These are phyloP conservation scores for Mus minutoides DNA, from an alignment of 2,797 vertebrate species.

Conservation along the genomic window DNA sequence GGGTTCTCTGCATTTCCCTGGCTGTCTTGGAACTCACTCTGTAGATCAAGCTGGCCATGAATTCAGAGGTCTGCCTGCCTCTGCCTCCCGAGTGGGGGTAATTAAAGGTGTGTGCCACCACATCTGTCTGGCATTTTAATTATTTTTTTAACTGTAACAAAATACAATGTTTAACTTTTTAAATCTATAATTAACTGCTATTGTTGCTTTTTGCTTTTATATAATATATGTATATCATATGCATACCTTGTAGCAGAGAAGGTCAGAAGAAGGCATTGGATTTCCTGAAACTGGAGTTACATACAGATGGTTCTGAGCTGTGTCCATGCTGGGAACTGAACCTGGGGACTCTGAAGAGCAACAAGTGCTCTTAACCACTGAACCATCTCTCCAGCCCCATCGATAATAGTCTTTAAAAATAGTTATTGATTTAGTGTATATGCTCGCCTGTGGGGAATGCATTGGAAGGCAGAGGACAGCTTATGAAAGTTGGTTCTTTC, in stretches of 20 bases:
- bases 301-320: neutral
- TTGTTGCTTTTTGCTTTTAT: neutral
- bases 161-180: constrained; percentile 38
- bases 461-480: neutral
- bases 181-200: constrained; percentile 6
- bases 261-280: neutral
- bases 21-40: neutral
- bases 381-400: neutral
- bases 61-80: neutral
- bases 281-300: neutral
- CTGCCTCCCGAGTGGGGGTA: neutral
- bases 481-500: neutral
- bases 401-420: neutral
- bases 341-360: neutral
- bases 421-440: no score
- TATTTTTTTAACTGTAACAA: constrained; percentile 52
- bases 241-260: neutral
- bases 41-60: neutral
- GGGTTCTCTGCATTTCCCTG: neutral
- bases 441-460: neutral
- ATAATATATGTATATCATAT: neutral
- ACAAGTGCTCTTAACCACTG: neutral
- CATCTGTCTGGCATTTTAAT: neutral
- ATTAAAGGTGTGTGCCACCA: neutral
- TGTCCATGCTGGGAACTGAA: neutral